Base-by-base conservation (phyloP, 1,140 invertebrate genomes). In the Ctenoplectra terminalis region DNA sequence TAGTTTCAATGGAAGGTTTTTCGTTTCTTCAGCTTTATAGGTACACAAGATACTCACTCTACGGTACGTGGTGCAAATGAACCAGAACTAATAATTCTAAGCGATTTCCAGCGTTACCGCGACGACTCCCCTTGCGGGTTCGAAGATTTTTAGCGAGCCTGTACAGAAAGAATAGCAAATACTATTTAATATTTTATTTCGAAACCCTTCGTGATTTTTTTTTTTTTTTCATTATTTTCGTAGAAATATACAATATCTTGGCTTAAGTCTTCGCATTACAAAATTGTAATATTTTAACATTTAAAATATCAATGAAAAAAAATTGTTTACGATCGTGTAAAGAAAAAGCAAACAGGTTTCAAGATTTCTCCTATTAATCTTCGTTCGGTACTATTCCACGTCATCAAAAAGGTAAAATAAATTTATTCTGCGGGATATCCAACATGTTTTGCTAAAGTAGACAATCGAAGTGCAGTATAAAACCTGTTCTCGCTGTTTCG, bases 31-130 rank as follows among this genome's bases (percentile, higher is more conserved):
- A 77, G 71, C 58, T 46, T 48, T 1, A 13, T 31, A 75, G 5
- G 7, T 37, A n/a, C 4, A 23, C 1, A 13, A 13, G 29, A 26
- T 78, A 90, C 90, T 91, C 86, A 94, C 94, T 92, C 95, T 97
- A 97, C 64, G 96, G 96, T 69, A 97, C 96, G 96, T 97, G 96
- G 92, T 97, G 96, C 77, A 97, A 94, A 91, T 96, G 96, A 52
- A 96, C 97, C 37, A 97, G 95, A 26, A 97, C 96, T 91, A 96
- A 94, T 88, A 97, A 95, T 95, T 97, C 97, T 92, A 97, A 93
- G 56, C 95, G 94, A 94, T 97, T 97, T 89, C 96, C 97, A 91
- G 96, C 95, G 93, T 97, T 97, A 86, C 96, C 97, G 78, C 95
- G 94, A 81, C 96, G 94, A 91, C 96, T 97, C 71, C 96, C 96